A percentile compares a stretch with the other conserved stretches of the same genome.
phyloP scores from a whole-genome alignment of 30 jellyfish, hydroid and myxozoan species.

The Aurelia aurita region DNA sequence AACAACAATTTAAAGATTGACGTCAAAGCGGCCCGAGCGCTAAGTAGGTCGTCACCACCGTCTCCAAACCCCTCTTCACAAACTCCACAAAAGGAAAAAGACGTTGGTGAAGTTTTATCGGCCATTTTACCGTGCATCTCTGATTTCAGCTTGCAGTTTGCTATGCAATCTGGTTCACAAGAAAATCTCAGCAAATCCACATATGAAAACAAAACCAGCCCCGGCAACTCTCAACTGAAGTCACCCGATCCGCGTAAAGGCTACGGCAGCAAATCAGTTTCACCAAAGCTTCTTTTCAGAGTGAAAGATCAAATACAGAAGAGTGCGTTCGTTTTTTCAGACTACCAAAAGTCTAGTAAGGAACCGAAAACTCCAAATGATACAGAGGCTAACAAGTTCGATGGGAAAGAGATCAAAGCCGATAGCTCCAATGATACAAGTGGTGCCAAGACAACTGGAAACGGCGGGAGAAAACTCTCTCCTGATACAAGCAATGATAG shows the following conservation, averaged over 20 bases:
- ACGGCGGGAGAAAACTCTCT: too few species aligned
- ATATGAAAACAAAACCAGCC: not conserved
- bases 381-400: not conserved
- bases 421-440: too few species aligned
- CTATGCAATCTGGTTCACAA: conserved; percentile 50
- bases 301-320: conserved; percentile 11
- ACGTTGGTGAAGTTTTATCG: not conserved
- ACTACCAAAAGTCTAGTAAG: too few species aligned
- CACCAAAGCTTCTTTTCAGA: conserved; percentile 47
- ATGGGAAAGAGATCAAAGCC: not conserved
- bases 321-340: too few species aligned
- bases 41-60: conserved; percentile 9
- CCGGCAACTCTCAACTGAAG: not conserved
- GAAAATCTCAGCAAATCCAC: conserved; percentile 2
- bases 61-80: not conserved
- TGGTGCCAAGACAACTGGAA: too few species aligned
- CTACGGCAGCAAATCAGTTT: conserved; percentile 15
- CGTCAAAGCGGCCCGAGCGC: conserved; percentile 41
- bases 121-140: conserved; percentile 33
- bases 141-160: conserved; percentile 35
- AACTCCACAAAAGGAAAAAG: not conserved
- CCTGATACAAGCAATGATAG: too few species aligned
- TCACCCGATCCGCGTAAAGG: conserved; percentile 13
- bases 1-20: conserved; percentile 9
- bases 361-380: not conserved